Conservation (phyloP, 2,113 vertebrate genomes). For the Catagonus wagneri region DNA sequence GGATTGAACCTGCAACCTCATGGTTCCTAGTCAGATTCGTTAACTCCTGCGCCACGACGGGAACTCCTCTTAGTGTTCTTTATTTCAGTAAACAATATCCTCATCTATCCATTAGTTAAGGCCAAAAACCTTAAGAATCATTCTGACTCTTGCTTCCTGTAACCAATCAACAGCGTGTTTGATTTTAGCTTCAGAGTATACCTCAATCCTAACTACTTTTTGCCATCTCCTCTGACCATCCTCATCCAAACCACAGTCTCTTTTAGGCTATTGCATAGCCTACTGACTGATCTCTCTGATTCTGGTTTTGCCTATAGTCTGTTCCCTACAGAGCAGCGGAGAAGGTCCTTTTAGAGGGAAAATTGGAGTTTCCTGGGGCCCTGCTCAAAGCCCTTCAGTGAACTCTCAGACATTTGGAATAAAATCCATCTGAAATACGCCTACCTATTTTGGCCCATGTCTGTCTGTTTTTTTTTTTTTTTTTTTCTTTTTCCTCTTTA, state of each 20-base stretch:
- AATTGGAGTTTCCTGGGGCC: not conserved
- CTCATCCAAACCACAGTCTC: not conserved
- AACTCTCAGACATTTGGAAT: not conserved
- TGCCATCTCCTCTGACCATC: not conserved
- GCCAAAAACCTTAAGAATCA: not conserved
- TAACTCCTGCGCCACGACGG: no score
- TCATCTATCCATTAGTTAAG: not conserved
- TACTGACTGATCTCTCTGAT: not conserved
- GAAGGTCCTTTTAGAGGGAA: not conserved
- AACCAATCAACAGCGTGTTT: not conserved
- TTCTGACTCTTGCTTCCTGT: not conserved
- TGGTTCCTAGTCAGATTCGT: no score
- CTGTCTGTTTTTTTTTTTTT: no score
- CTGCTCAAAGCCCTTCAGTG: not conserved
- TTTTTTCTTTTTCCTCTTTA: no score
- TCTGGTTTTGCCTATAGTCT: not conserved
- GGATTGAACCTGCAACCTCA: no score
- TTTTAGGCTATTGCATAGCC: not conserved
- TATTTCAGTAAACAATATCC: not conserved
- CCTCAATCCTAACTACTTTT: not conserved
- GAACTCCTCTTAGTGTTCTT: not conserved
- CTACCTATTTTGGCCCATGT: not conserved
- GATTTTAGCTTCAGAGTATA: not conserved
- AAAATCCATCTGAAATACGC: not conserved
- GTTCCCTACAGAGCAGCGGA: not conserved